Conservation (phyloP, 92 coral and sea anemone genomes). For the Umimayanthus chanpuru region DNA sequence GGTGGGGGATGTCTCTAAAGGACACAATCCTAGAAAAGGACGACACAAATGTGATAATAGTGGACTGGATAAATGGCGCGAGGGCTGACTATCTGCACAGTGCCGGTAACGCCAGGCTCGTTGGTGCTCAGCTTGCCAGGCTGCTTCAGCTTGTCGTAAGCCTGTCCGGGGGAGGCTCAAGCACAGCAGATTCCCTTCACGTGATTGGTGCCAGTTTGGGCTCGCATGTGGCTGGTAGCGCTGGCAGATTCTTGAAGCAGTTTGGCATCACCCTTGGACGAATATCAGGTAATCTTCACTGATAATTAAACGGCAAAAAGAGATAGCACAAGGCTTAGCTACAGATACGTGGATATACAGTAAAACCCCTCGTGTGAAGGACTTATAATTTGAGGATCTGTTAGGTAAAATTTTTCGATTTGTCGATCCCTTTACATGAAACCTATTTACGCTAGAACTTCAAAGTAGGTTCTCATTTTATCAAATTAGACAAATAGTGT, state of each 20-base stretch:
- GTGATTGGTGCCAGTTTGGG: constrained; percentile 78
- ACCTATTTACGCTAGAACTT: too few species aligned
- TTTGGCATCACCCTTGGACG: constrained; percentile 49
- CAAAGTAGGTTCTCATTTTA: too few species aligned
- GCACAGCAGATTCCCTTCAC: constrained; percentile 57
- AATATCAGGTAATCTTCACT: constrained; percentile 61
- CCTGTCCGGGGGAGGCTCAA: constrained; percentile 51
- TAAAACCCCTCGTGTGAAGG: too few species aligned
- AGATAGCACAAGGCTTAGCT: too few species aligned
- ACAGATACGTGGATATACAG: too few species aligned
- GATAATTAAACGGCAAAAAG: too few species aligned
- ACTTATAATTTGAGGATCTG: too few species aligned
- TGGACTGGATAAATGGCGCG: constrained; percentile 72
- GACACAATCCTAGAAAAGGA: constrained; percentile 50
- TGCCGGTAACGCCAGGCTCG: constrained; percentile 65
- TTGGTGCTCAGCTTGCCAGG: constrained; percentile 68
- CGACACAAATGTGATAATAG: constrained; percentile 68
- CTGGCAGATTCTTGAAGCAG: constrained; percentile 53
- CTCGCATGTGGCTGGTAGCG: constrained; percentile 68
- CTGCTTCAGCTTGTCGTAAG: constrained; percentile 57
- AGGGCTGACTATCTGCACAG: constrained; percentile 60
- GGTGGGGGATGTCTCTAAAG: constrained; percentile 30
- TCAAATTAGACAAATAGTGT: too few species aligned
- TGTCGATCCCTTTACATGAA: too few species aligned
- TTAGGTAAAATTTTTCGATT: too few species aligned